Base-by-base conservation (phyloP, 2,888 invertebrate genomes). In the Drosophila pegasa region DNA sequence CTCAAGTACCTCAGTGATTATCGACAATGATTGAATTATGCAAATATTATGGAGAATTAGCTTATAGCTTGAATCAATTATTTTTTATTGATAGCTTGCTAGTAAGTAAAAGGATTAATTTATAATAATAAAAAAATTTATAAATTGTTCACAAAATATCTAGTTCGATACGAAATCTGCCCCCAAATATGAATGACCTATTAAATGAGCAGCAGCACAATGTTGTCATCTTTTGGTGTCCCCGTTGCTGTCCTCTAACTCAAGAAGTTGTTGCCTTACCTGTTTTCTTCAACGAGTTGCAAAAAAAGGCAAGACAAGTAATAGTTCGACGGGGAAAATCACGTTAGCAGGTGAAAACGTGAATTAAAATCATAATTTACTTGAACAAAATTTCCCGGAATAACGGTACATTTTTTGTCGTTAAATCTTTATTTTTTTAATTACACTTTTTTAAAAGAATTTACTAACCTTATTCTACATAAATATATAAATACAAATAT, bases 271-370 rank as follows among this genome's bases (percentile, higher is more conserved):
- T 27, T 3, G 45, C 16, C 16, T 27, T 27, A 16, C 45, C 45
- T 27, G 27, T 45, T 45, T 45, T 27, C 16, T 27, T 45, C 27
- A 27, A 45, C 27, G 6, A 27, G 22, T 27, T 16, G 45, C 27
- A 27, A 1, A 10, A 27, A 25, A 2, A 14, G 3, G 12, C 9
- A 40, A 41, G 22, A 14, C 43, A 41, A 22, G 7, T 22, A 41
- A 22, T 22, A 14, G 43, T n/a, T 3, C 4, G 14, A 22, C 10
- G 27, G 16, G 16, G 45, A 45, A 45, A 45, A 45, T 16, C 10
- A 16, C 10, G 27, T 27, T 45, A 27, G 10, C 45, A 16, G 45
- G 45, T 27, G 45, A 45, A 45, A 45, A 45, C 45, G 10, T 16
- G 16, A 45, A 45, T 16, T 45, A 16, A 16, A 12, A 6, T 12